Evolutionary conservation across 2,113 vertebrate species (phyloP).

Genomic region (Seriola quinqueradiata): DNA sequence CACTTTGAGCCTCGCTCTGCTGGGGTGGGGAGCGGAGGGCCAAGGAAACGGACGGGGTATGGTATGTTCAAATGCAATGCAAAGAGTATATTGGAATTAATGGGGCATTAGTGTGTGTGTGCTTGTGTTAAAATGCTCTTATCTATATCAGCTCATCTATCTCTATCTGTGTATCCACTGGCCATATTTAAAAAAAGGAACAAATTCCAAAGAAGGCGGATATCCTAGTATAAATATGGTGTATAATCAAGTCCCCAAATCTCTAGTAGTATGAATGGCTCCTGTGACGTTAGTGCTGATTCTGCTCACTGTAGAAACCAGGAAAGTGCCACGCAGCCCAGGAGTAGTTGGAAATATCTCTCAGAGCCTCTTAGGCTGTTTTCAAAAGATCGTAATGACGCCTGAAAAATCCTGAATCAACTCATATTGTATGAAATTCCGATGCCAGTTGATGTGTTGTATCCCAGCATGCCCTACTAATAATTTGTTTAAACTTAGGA

Average conservation of each 20-base stretch:
- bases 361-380: no score
- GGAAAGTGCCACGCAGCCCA: no score
- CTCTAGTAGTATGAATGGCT: background rate
- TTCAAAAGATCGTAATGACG: no score
- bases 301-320: background rate
- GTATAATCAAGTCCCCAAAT: background rate
- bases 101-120: background rate
- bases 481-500: constrained; percentile 48
- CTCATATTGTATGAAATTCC: background rate
- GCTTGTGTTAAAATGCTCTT: background rate
- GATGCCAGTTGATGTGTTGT: background rate
- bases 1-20: constrained; percentile 41
- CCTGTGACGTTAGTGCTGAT: background rate
- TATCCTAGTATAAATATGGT: background rate
- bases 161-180: background rate
- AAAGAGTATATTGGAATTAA: background rate
- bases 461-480: background rate
- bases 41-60: constrained; percentile 45
- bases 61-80: constrained; percentile 59
- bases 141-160: background rate
- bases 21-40: constrained; percentile 41
- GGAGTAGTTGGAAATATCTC: background rate
- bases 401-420: background rate
- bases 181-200: background rate
- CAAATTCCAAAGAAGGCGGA: background rate